A percentile compares a stretch with the other conserved stretches of the same genome.
These are phyloP conservation scores for Tineola bisselliella DNA, from an alignment of 2,888 invertebrate genomes.

Conservation along the genomic window DNA sequence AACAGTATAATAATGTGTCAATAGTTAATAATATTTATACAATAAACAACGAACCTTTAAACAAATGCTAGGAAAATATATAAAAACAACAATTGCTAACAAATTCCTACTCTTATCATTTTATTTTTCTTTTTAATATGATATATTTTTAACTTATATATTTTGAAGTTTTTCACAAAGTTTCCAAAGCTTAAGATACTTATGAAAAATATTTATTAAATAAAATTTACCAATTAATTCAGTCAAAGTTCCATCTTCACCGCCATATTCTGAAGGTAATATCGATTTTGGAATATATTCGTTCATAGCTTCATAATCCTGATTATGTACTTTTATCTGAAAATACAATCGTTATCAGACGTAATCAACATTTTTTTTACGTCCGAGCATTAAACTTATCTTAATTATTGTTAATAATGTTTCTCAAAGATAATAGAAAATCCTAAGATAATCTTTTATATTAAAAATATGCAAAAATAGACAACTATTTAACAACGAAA, in stretches of 20 bases:
- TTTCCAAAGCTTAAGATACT: no score
- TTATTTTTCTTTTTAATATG: no score
- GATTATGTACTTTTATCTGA: constrained; percentile 60
- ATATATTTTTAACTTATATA: no score
- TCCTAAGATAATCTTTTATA: neutral
- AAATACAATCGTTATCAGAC: constrained; percentile 21
- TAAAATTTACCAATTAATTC: constrained; percentile 56
- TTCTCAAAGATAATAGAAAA: neutral
- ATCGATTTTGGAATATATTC: constrained; percentile 56
- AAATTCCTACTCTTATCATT: no score
- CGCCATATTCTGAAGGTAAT: constrained; percentile 68
- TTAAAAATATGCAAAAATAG: no score
- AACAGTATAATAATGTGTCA: no score
- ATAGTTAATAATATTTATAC: no score
- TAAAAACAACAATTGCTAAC: no score
- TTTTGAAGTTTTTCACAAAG: no score
- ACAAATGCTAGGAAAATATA: no score
- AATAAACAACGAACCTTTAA: no score
- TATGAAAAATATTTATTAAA: neutral
- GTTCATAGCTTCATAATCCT: constrained; percentile 52
- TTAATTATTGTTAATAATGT: neutral
- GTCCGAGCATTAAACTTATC: neutral
- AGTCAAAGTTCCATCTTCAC: constrained; percentile 55
- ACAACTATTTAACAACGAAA: no score
- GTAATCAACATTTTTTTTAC: neutral